Evolutionary conservation across 2,113 vertebrate genomes (phyloP).

Genomic region (Zosterops japonicus): DNA sequence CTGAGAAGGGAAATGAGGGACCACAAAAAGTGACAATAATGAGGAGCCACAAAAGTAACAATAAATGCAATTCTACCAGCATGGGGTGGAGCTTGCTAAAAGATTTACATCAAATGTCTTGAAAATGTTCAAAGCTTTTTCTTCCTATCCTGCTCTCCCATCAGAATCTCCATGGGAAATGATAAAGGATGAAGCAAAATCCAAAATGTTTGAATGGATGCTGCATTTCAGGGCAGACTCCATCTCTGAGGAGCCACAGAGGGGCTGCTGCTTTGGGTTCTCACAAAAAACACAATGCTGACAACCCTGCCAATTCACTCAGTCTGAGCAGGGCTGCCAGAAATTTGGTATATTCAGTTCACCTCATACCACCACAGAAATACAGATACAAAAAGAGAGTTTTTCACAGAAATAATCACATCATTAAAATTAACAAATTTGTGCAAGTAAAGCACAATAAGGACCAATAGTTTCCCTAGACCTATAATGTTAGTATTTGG

Average conservation of each 20-base stretch:
- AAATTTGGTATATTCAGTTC: neutral
- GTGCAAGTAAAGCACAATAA: neutral
- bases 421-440: neutral
- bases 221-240: neutral
- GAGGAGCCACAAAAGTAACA: neutral
- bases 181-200: neutral
- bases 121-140: neutral
- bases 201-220: neutral
- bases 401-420: neutral
- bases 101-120: neutral
- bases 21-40: neutral
- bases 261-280: neutral
- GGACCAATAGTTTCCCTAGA: neutral
- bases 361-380: neutral
- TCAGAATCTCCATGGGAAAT: neutral
- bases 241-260: neutral
- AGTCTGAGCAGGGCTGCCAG: neutral
- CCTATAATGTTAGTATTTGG: neutral
- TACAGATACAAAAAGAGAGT: neutral
- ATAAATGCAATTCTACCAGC: neutral
- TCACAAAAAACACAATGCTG: neutral
- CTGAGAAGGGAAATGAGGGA: neutral
- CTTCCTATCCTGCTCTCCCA: neutral
- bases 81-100: neutral
- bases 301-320: fast-evolving